These are phyloP conservation scores for Diuraphis noxia DNA, from an alignment of 1,140 invertebrate genomes.

Conservation along the genomic window DNA sequence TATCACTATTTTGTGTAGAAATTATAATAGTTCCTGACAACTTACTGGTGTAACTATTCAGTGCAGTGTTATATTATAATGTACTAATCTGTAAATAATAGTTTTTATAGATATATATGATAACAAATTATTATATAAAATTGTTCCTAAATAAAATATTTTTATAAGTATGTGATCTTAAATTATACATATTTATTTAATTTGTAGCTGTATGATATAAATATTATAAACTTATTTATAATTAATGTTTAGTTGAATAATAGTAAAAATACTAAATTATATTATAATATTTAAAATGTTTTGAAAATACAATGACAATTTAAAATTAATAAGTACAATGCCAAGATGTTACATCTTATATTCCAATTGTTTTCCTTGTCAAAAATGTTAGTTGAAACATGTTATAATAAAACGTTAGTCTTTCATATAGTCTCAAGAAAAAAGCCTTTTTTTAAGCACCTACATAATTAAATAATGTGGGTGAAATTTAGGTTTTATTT, in stretches of 20 bases:
- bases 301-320: too few species aligned
- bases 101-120: background rate
- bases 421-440: background rate
- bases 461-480: background rate
- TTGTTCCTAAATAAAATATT: constrained; percentile 24
- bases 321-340: too few species aligned
- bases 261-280: background rate
- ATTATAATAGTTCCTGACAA: background rate
- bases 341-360: too few species aligned
- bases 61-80: background rate
- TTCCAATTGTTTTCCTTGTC: too few species aligned
- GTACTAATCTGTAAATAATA: background rate
- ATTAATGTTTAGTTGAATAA: background rate
- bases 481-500: background rate
- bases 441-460: background rate
- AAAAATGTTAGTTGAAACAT: too few species aligned
- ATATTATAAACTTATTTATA: background rate
- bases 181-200: background rate
- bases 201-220: background rate
- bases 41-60: background rate
- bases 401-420: too few species aligned
- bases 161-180: background rate
- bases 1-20: background rate
- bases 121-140: background rate
- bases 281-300: background rate